Percentiles rank a stretch among this genome's conserved stretches.
phyloP scores from a whole-genome alignment of 2,888 invertebrate species.

The Ophioninae sp. region DNA sequence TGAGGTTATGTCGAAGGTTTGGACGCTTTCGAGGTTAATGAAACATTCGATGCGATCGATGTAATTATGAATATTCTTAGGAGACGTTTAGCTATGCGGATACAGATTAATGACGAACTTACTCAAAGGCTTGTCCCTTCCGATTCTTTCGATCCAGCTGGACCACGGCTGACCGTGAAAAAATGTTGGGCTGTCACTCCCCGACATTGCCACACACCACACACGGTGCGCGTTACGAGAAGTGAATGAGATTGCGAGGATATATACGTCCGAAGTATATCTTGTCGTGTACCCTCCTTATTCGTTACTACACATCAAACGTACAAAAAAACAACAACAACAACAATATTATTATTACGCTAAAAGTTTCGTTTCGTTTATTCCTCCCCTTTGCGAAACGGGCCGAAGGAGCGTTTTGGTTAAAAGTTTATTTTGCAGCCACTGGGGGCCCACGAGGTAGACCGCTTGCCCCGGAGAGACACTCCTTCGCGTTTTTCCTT shows the following conservation, averaged over 20 bases:
- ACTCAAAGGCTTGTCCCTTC: slow-evolving; percentile 80
- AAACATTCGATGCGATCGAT: slow-evolving; percentile 26
- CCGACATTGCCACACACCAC: slow-evolving; percentile 77
- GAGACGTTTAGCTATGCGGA: slow-evolving; percentile 11
- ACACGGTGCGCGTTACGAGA: slow-evolving; percentile 64
- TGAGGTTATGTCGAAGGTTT: slow-evolving; percentile 67
- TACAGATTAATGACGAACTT: slow-evolving; percentile 66
- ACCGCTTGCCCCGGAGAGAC: slow-evolving; percentile 33
- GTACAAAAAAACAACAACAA: background rate
- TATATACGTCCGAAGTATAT: slow-evolving; percentile 11
- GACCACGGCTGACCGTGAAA: slow-evolving; percentile 81
- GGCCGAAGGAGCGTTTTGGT: slow-evolving; percentile 4
- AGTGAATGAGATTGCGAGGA: slow-evolving; percentile 57
- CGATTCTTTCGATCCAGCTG: slow-evolving; percentile 80
- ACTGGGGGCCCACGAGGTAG: slow-evolving; percentile 50
- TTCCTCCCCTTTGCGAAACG: background rate
- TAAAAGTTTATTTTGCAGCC: slow-evolving; percentile 41
- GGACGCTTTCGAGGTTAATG: slow-evolving; percentile 59
- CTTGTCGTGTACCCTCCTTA: background rate
- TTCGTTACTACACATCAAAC: background rate
- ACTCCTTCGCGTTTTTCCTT: slow-evolving; percentile 23
- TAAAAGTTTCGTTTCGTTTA: slow-evolving; percentile 8
- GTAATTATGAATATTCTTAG: slow-evolving; percentile 31
- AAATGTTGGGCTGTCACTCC: slow-evolving; percentile 81
- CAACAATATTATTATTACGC: background rate